Conservation (phyloP, 2,113 vertebrate species). For the Entelurus aequoreus region DNA sequence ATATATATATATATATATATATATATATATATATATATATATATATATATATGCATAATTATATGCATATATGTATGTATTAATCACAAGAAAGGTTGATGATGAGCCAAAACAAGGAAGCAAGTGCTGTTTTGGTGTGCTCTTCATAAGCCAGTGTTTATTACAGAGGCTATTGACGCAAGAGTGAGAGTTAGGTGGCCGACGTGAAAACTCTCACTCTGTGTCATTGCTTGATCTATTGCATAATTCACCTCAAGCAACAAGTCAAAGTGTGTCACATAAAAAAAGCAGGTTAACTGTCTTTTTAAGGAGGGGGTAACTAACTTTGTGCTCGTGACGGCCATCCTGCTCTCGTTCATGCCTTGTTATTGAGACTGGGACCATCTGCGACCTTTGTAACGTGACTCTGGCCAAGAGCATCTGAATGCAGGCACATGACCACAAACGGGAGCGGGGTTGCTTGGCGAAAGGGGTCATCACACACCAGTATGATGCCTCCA, state of each 20-base stretch:
- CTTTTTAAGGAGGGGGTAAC: neutral
- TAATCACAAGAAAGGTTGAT: constrained; percentile 17
- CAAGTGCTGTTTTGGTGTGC: neutral
- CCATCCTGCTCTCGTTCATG: constrained; percentile 14
- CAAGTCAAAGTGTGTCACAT: neutral
- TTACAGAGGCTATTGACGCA: constrained; percentile 16
- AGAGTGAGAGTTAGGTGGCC: constrained; percentile 9
- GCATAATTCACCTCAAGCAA: neutral
- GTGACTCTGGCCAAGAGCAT: constrained; percentile 22
- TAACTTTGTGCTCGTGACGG: neutral
- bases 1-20: too few species aligned
- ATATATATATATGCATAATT: too few species aligned
- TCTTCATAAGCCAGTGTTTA: constrained; percentile 15
- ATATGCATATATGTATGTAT: neutral
- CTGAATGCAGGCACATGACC: constrained; percentile 21
- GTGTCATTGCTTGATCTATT: neutral
- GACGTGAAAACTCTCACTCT: constrained; percentile 7
- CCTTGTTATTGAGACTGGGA: neutral
- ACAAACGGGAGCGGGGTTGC: constrained; percentile 20
- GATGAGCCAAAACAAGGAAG: neutral
- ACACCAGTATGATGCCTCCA: constrained; percentile 12
- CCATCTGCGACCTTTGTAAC: constrained; percentile 28
- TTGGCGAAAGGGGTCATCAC: constrained; percentile 18
- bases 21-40: too few species aligned
- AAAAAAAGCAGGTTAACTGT: neutral